Evolutionary conservation across 2,888 invertebrate species (phyloP), one percentile per base, ranked within the genome.

Genomic region (Hemaris fuciformis): DNA sequence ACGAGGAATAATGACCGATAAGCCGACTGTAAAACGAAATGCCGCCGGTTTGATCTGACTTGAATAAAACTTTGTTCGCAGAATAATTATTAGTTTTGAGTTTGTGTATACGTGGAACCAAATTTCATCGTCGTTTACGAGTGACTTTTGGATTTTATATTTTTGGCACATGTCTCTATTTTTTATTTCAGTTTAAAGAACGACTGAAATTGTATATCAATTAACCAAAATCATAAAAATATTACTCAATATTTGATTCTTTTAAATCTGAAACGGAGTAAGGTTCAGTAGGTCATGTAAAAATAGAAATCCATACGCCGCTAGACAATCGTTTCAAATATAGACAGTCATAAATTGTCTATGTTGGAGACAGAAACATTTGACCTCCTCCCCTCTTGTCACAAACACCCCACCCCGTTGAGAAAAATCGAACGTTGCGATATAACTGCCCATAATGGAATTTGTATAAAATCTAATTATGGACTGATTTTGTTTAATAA

Each of bases 291-390:
- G 60, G 48, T 60, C 43, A 42, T 64, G 64, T 70, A 67, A 60
- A 71, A 74, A 74, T 72, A 70, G 71, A 60, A 56, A 45, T 62
- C 23, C 48, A 63, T 64, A 63, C 64, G 15, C 65, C 58, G 62
- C 53, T 22, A 68, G 60, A 60, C 43, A 34, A 22, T 66, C 68
- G 66, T 66, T 73, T 57, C 57, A 66, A 57, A 62, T 64, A 67
- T 68, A 69, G 75, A 66, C 67, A 61, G 66, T 63, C 68, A 61
- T 57, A 61, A 61, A 61, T 65, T 68, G 64, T 68, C 60, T 66
- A 62, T 65, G 67, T 42, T 59, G 64, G 64, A 70, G 72, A 38
- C 53, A 53, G 60, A 57, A 61, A 43, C 59, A 59, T 60, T 62
- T 56, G 48, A 22, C 23, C 64, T 46, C 66, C 64, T 59, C 59